Evolutionary conservation across 30 jellyfish, hydroid and myxozoan genomes (phyloP), one percentile per base, ranked within the genome.

Genomic region (Aurelia aurita): DNA sequence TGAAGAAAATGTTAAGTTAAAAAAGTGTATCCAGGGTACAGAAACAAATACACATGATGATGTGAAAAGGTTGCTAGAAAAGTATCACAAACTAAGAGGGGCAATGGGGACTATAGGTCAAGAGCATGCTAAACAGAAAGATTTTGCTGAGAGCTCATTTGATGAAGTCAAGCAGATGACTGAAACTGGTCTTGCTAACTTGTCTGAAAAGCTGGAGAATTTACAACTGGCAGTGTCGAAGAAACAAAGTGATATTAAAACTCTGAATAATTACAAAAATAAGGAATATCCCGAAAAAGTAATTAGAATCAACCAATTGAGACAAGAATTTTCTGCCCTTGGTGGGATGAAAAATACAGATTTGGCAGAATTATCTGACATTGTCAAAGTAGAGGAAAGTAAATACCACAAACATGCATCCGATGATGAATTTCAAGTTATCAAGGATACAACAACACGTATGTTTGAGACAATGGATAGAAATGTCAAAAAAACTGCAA

Each of bases 231-330:
- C 44, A 43, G 39, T 83, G 43, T 39, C 22, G 18, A 43, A 65
- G 45, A 55, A 83, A 29, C 87, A 60, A 29, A 43, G 35, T 39
- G 83, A 70, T 3, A 39, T 83, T 10, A 58, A 53, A 58, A 83
- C 93, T 45, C 63, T 83, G 73, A 83, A 83, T 70, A 70, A 70
- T 34, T 83, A 69, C 47, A 83, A 83, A 46, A 74, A 83, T 25
- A 83, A 83, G 31, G 93, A 71, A 61, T 83, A 83, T 55, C 93
- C 93, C 55, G 93, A 83, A 70, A 83, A 83, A 63, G 54, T 58
- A 19, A 39, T 69, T 25, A 83, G 18, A 45, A 83, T 83, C 2
- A 74, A 64, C 20, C 59, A 59, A 20, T 28, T 83, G 69, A 70
- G 39, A 60, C 69, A 60, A 15, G 93, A 83, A 32, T 39, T 83